phyloP scores from a whole-genome alignment of 2,888 invertebrate species.

The Kuschelorhynchus macadamiae region DNA sequence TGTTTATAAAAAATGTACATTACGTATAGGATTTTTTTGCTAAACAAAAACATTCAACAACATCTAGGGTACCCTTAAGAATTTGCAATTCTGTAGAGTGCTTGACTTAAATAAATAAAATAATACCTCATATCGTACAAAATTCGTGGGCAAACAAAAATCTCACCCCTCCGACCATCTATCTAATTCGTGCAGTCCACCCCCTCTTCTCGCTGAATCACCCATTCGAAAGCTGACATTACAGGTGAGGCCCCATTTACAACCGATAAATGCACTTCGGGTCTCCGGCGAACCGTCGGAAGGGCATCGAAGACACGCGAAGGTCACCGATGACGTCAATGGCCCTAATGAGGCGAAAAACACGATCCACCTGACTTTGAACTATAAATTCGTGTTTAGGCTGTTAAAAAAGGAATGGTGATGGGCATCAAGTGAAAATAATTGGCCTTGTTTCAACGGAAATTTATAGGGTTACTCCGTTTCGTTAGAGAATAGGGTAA shows the following conservation, averaged over 20 bases:
- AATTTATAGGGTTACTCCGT: slow-evolving; percentile 3
- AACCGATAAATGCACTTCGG: slow-evolving; percentile 5
- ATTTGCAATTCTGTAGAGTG: too few species aligned
- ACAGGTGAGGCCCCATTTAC: slow-evolving; percentile 2
- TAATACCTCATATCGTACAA: too few species aligned
- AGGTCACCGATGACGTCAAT: slow-evolving; percentile 19
- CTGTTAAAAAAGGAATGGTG: slow-evolving; percentile 4
- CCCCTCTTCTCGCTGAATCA: too few species aligned
- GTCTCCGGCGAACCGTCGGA: background rate
- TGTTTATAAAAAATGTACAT: too few species aligned
- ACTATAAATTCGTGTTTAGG: slow-evolving; percentile 26
- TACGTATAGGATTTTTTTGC: too few species aligned
- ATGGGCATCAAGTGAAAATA: slow-evolving; percentile 14
- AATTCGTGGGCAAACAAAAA: too few species aligned
- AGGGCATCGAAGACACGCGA: slow-evolving; percentile 11
- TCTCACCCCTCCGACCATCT: too few species aligned
- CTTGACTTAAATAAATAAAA: too few species aligned
- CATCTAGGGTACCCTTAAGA: too few species aligned
- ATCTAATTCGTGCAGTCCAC: too few species aligned
- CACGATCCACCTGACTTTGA: slow-evolving; percentile 29
- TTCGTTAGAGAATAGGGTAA: too few species aligned
- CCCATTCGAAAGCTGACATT: slow-evolving; percentile 4
- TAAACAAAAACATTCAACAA: too few species aligned
- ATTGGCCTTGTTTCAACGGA: slow-evolving; percentile 15
- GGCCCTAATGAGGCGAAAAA: slow-evolving; percentile 10